Base-by-base conservation (phyloP, 1,140 invertebrate genomes). In the Nasonia longicornis region DNA sequence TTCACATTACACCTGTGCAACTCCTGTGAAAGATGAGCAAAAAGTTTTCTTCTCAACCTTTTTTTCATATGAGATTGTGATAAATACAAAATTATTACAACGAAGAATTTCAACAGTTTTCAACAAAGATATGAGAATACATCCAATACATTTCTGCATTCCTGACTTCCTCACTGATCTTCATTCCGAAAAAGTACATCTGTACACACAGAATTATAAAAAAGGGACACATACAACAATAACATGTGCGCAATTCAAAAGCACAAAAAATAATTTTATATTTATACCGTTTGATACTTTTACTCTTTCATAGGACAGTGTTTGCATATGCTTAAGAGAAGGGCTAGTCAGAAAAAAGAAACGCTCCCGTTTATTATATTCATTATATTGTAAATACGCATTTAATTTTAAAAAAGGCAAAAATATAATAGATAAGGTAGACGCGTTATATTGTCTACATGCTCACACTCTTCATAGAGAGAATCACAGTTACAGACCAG, bases 401-500 rank as follows among this genome's bases (percentile, higher is more conserved):
- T 58, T n/a, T 58, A 58, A 58, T 58, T 42, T 42, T 58, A 58
- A 58, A n/a, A 58, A 58, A 58, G 52, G n/a, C 67, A 48, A 69
- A 77, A 48, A 77, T 48, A 69, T 26, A 48, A 70, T 16, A 52
- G 45, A 69, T 77, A 69, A 10, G 45, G 31, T 77, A 77, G 64
- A 77, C 38, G 42, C 4, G 2, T 58, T 38, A 66, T 77, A 81
- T 81, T 79, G 38, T 82, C 67, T 78, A 82, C 69, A 69, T 82
- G 38, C 26, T 26, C 38, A 58, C 48, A 74, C 16, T 78, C 71
- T 79, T 79, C n/a, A 74, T 64, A 82, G 42, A 73, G 72, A 74
- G 38, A 82, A 82, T 82, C 81, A 82, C 81, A 82, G 81, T 78
- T 79, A 82, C 26, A 82, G 71, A 82, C 76, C 70, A 82, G 70